Evolutionary conservation across 2,113 vertebrate genomes (phyloP).

Genomic region (Orthonyx spaldingii): DNA sequence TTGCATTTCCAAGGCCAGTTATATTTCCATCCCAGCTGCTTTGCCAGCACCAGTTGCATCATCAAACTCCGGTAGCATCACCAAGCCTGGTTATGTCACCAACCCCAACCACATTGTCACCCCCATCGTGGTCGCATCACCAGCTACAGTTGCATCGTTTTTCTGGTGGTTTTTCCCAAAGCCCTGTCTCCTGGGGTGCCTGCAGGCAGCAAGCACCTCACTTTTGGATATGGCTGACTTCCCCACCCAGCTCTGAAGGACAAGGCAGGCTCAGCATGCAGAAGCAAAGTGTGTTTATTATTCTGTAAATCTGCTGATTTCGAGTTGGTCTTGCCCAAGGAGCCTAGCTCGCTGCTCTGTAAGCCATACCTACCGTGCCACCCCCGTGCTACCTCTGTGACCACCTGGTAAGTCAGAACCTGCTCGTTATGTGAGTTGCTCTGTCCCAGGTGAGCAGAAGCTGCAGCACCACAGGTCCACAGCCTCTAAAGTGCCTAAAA

Average conservation of each 20-base stretch:
- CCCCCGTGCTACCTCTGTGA: not conserved
- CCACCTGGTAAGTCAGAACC: not conserved
- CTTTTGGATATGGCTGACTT: rapidly evolving
- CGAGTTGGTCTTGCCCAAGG: not conserved
- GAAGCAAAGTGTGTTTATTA: conserved; percentile 54
- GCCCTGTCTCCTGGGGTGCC: rapidly evolving
- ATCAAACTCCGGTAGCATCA: too few relatives aligned
- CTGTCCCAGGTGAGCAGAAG: not conserved
- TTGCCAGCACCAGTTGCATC: not conserved
- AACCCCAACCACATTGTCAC: rapidly evolving
- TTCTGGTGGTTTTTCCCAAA: not conserved
- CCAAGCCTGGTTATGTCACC: not conserved
- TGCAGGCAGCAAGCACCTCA: rapidly evolving
- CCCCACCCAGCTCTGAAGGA: not conserved
- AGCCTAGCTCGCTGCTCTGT: not conserved
- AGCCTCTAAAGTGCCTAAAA: not conserved
- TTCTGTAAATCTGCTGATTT: not conserved
- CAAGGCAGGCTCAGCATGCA: not conserved
- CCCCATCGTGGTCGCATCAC: rapidly evolving
- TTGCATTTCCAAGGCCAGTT: too few relatives aligned
- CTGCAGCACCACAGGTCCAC: rapidly evolving
- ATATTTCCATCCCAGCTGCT: too few relatives aligned
- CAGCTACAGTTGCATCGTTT: rapidly evolving
- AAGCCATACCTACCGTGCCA: not conserved
- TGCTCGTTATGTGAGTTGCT: rapidly evolving